Base-by-base conservation (phyloP, 2,113 vertebrate species). In the Bubo scandiacus region DNA sequence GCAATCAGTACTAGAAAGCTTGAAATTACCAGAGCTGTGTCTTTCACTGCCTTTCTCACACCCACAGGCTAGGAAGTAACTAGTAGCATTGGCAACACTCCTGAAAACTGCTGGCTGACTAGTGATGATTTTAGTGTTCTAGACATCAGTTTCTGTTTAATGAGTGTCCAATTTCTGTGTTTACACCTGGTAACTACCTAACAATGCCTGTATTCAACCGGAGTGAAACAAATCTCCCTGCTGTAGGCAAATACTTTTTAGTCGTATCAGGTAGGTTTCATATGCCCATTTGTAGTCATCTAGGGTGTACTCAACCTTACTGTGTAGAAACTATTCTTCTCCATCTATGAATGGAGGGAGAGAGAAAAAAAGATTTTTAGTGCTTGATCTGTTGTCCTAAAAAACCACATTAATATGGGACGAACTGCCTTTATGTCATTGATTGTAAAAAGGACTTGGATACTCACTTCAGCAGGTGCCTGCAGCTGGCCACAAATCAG, bases 401-500 rank as follows among this genome's bases (percentile, higher is more conserved):
- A 86, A 90, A 93, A 32, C 11, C 25, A 75, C 27, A 34, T 88
- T 65, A 16, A 11, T 34, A 65, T 3, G 10, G 38, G 54, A 70
- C 65, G 42, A 93, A 81, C 73, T 70, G 59, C 17, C 25, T 83
- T 83, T 2, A 1, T 81, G 54, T 45, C 34, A 9, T 29, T 73
- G 54, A 36, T 0, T 0, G 59, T 43, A 86, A 83, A 84, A 92
- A 20, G 17, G 15, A 73, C 47, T 81, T 58, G 49, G 40, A 66
- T 70, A 21, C 25, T 86, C 45, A 54, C 88, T 94, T 92, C 72
- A 70, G 17, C 55, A 77, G 45, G 19, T 73, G 79, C 63, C 81
- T 95, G 62, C 34, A 88, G 79, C 82, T 88, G 75, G 34, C 47
- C 63, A 71, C 45, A 94, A 92, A 92, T 83, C 72, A 94, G 62